These are phyloP conservation scores for Glossophaga mutica DNA, from an alignment of 2,797 vertebrate species.

Conservation along the genomic window DNA sequence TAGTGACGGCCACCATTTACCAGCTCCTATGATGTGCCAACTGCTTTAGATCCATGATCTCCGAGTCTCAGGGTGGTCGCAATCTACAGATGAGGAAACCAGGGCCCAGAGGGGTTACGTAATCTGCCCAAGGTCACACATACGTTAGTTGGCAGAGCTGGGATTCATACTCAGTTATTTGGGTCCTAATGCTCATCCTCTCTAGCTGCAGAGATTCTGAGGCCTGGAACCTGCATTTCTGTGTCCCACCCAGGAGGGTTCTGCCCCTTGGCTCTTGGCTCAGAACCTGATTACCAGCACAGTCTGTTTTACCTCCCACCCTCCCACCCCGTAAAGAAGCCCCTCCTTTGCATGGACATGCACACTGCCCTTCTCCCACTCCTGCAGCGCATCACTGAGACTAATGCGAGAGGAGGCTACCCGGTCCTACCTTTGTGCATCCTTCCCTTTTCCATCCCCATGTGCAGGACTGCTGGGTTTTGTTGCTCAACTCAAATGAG, in stretches of 20 bases:
- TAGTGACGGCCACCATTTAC: not conserved
- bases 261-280: not conserved
- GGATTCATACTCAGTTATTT: not conserved
- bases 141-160: not conserved
- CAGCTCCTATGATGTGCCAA: not conserved
- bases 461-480: constrained; percentile 30
- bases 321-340: not conserved
- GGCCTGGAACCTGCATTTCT: not conserved
- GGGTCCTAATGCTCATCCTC: not conserved
- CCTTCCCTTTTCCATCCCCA: constrained; percentile 23
- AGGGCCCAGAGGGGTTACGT: not conserved
- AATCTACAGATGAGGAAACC: not conserved
- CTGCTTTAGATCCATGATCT: not conserved
- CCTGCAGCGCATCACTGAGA: not conserved
- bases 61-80: not conserved
- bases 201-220: not conserved
- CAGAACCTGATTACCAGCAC: not conserved
- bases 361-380: not conserved
- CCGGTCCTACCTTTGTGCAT: constrained; percentile 41
- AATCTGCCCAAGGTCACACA: not conserved
- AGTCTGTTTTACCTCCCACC: not conserved
- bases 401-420: not conserved
- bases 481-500: constrained; percentile 64
- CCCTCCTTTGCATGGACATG: fast-evolving
- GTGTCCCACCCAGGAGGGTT: not conserved